These are phyloP conservation scores for Mandrillus leucophaeus DNA, from an alignment of 2,113 vertebrate genomes.

Conservation along the genomic window DNA sequence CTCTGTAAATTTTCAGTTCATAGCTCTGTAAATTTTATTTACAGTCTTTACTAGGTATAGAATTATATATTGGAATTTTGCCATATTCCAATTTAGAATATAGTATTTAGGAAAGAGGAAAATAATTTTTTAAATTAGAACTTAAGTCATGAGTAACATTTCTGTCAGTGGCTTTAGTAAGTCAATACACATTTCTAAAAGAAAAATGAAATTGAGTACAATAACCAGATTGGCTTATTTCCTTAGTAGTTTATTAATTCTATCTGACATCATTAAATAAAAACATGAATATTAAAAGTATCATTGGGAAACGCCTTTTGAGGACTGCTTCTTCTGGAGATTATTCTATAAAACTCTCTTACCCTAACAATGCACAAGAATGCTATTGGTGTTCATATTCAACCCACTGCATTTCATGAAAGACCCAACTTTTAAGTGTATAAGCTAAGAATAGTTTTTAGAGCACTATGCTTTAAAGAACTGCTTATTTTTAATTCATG, in stretches of 20 bases:
- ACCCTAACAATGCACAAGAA: not conserved
- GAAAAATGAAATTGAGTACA: not conserved
- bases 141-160: not conserved
- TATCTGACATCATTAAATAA: not conserved
- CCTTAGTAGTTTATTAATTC: not conserved
- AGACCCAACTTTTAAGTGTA: not conserved
- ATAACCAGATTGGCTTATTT: not conserved
- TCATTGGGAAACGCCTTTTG: not conserved
- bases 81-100: not conserved
- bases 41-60: not conserved
- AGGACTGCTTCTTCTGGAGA: not conserved
- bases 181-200: not conserved
- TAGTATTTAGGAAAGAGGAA: not conserved
- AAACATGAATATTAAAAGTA: constrained; percentile 5
- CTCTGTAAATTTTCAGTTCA: not conserved
- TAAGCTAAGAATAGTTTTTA: not conserved
- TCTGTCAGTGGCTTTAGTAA: not conserved
- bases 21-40: not conserved
- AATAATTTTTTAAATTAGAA: constrained; percentile 38
- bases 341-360: not conserved
- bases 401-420: not conserved
- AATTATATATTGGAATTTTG: not conserved
- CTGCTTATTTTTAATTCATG: not conserved
- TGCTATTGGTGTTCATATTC: not conserved
- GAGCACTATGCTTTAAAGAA: not conserved